Conservation (phyloP, 2,888 invertebrate species). For the Callyntrura sp. region DNA sequence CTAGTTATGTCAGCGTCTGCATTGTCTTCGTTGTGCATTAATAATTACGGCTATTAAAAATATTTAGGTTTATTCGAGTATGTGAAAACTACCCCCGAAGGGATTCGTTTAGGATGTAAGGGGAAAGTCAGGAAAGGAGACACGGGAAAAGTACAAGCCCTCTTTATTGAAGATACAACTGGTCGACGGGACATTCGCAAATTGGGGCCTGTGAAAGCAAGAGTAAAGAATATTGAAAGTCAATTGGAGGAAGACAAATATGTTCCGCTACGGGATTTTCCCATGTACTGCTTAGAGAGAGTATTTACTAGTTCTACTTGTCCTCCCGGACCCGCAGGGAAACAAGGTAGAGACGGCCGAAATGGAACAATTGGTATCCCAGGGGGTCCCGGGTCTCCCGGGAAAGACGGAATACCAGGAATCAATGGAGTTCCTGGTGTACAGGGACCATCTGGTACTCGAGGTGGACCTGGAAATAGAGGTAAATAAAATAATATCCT, state of each 20-base stretch:
- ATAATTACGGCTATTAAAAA: too few relatives aligned
- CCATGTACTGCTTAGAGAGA: slow-evolving; percentile 65
- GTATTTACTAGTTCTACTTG: slow-evolving; percentile 56
- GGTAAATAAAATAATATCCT: neutral
- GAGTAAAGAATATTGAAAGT: slow-evolving; percentile 27
- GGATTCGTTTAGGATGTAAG: slow-evolving; percentile 68
- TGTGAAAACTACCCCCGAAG: slow-evolving; percentile 68
- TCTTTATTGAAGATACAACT: slow-evolving; percentile 66
- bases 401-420: slow-evolving; percentile 28
- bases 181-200: slow-evolving; percentile 63
- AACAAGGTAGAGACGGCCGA: slow-evolving; percentile 19
- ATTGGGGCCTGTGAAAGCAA: slow-evolving; percentile 50
- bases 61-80: slow-evolving; percentile 72
- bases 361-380: slow-evolving; percentile 54
- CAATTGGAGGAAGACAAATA: slow-evolving; percentile 61
- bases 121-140: slow-evolving; percentile 67
- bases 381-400: slow-evolving; percentile 31
- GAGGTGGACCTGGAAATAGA: too few relatives aligned
- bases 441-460: too few relatives aligned
- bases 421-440: neutral
- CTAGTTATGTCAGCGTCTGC: too few relatives aligned
- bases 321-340: slow-evolving; percentile 72
- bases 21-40: too few relatives aligned
- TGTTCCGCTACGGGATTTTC: slow-evolving; percentile 63
- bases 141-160: slow-evolving; percentile 53